These are phyloP conservation scores for Tachina grossa DNA, from an alignment of 2,888 invertebrate species.

Conservation along the genomic window DNA sequence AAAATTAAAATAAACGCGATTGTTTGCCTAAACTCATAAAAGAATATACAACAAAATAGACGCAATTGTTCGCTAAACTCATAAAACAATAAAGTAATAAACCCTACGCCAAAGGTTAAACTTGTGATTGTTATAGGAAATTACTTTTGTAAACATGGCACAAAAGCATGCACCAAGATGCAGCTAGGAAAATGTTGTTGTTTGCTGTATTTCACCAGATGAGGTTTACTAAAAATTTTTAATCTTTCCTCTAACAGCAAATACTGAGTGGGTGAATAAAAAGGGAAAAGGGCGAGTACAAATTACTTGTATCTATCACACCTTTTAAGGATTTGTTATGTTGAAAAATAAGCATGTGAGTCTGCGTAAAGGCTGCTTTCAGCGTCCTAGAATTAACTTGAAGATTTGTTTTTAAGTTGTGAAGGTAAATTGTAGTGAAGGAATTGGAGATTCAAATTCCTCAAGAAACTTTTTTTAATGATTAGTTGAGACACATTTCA, in stretches of 20 bases:
- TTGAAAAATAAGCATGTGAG: neutral
- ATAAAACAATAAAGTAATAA: constrained; percentile 32
- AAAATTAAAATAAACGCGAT: constrained; percentile 2
- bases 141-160: constrained; percentile 59
- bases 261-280: neutral
- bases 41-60: neutral
- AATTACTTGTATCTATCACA: constrained; percentile 44
- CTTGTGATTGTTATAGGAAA: constrained; percentile 39
- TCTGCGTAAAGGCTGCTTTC: neutral
- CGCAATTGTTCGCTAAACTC: neutral
- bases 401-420: constrained; percentile 5
- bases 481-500: constrained; percentile 33
- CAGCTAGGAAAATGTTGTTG: neutral
- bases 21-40: neutral
- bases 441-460: neutral
- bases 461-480: constrained; percentile 13
- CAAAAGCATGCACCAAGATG: neutral
- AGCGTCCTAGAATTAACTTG: neutral
- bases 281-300: constrained; percentile 39
- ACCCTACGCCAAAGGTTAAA: constrained; percentile 44
- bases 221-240: constrained; percentile 11
- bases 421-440: neutral
- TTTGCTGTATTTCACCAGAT: constrained; percentile 36
- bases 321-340: constrained; percentile 9
- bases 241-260: constrained; percentile 13